Evolutionary conservation across 92 coral and sea anemone genomes (phyloP), one percentile per base, ranked within the genome.

Genomic region (Phenganax stokvisi): DNA sequence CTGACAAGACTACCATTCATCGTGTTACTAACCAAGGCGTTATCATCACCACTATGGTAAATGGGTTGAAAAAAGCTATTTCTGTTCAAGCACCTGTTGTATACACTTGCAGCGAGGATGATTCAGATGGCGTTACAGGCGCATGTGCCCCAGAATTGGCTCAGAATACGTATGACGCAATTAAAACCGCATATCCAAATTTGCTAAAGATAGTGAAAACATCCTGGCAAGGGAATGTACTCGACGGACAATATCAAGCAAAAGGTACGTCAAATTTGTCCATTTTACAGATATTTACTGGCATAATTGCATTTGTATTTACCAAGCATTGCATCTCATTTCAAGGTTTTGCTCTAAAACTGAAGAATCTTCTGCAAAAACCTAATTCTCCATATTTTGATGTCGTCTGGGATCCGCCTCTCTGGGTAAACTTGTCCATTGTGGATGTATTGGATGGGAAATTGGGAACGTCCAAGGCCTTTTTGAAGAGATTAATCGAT

Each of bases 381-480:
- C 65, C 64, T n/a, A 7, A 12, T 7, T 75, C 66, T 16, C 10
- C 25, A 27, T 75, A 54, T 4, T 10, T 54, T 7, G 51, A 56
- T 57, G 80, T 75, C 5, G 47, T 75, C 5, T 75, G 80, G 80
- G 80, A 75, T 30, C 80, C 80, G 8, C 80, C 80, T 6, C 65
- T 56, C 3, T 75, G 80, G 80, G 60, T 28, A 17, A 54, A 75
- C 29, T 25, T 75, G 37, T 29, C 65, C 9, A 54, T 54, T 12
- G 80, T 20, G 20, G 80, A 75, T 75, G 80, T 75, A 6, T 6
- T 56, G 10, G 80, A 56, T 9, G 80, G 80, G 53, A 75, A 75
- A 75, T 10, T 75, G n/a, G 80, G 80, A 12, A 8, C 9, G 12
- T 75, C 67, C 9, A 75, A 75, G 54, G 51, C n/a, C n/a, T 75